Percentiles rank a stretch among this genome's conserved stretches.
phyloP scores from a whole-genome alignment of 2,113 vertebrate species.

The Seriola quinqueradiata region DNA sequence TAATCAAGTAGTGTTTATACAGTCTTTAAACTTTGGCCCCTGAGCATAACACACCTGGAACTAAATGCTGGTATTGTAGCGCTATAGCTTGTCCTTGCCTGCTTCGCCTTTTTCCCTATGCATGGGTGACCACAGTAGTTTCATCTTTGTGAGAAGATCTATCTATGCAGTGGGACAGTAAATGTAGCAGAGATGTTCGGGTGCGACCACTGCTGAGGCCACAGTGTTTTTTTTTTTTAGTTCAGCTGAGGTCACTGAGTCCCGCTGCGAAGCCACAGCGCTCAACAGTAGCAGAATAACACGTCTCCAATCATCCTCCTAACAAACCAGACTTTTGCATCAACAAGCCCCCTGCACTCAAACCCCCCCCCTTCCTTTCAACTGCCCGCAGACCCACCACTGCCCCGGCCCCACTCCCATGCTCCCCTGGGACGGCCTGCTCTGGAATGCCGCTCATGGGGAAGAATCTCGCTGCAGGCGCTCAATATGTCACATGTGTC shows the following conservation, averaged over 20 bases:
- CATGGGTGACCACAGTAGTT: neutral
- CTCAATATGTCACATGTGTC: conserved; percentile 82
- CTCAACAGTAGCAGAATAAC: neutral
- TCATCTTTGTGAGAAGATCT: neutral
- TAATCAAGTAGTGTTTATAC: too few relatives aligned
- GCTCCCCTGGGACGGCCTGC: conserved; percentile 79
- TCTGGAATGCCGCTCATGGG: conserved; percentile 85
- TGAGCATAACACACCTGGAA: too few relatives aligned
- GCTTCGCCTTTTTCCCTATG: too few relatives aligned
- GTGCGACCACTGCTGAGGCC: neutral
- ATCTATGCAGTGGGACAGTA: neutral
- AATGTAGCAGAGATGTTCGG: neutral
- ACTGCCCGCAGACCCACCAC: conserved; percentile 50
- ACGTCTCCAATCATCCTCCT: conserved; percentile 5
- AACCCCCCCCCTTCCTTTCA: neutral
- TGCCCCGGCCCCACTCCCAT: conserved; percentile 57
- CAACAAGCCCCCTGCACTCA: conserved; percentile 41
- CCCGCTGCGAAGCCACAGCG: conserved; percentile 15
- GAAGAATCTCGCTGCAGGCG: conserved; percentile 86
- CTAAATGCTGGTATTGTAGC: too few relatives aligned
- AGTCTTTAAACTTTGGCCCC: too few relatives aligned
- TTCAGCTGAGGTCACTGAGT: neutral
- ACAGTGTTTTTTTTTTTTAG: neutral
- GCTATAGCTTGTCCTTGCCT: too few relatives aligned
- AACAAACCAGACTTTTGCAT: conserved; percentile 42